Evolutionary conservation across 2,888 invertebrate species (phyloP).

Genomic region (Candidula unifasciata): DNA sequence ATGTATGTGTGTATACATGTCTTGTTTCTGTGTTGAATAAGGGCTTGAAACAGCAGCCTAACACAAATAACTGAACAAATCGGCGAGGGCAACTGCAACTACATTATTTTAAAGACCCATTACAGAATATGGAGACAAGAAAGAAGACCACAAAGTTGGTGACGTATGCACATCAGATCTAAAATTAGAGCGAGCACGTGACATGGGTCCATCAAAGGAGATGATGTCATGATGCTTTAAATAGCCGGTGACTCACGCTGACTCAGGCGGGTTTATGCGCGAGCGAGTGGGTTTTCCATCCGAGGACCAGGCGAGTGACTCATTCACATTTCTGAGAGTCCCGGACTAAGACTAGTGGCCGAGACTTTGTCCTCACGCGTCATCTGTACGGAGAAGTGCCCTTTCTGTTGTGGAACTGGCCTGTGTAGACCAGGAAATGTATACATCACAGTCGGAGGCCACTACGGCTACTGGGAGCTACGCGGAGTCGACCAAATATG

Average conservation of each 20-base stretch:
- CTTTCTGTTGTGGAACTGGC: constrained; percentile 27
- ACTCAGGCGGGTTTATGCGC: constrained; percentile 60
- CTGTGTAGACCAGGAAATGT: constrained; percentile 48
- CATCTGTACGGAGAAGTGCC: constrained; percentile 29
- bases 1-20: too few species aligned
- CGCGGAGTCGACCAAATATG: constrained; percentile 73
- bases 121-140: too few species aligned
- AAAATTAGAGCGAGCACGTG: constrained; percentile 54
- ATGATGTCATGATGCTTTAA: constrained; percentile 62
- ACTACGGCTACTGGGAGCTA: constrained; percentile 50
- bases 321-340: constrained; percentile 56
- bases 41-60: too few species aligned
- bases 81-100: too few species aligned
- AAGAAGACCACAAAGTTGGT: not conserved
- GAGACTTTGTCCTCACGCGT: constrained; percentile 17
- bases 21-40: too few species aligned
- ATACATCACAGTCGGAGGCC: constrained; percentile 42
- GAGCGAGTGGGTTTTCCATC: constrained; percentile 62
- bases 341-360: constrained; percentile 22
- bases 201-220: constrained; percentile 7
- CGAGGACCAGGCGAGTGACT: constrained; percentile 59
- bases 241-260: constrained; percentile 60
- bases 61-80: too few species aligned
- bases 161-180: constrained; percentile 34
- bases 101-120: too few species aligned